Base-by-base conservation (phyloP, 2,797 vertebrate genomes). In the Tapirus indicus region DNA sequence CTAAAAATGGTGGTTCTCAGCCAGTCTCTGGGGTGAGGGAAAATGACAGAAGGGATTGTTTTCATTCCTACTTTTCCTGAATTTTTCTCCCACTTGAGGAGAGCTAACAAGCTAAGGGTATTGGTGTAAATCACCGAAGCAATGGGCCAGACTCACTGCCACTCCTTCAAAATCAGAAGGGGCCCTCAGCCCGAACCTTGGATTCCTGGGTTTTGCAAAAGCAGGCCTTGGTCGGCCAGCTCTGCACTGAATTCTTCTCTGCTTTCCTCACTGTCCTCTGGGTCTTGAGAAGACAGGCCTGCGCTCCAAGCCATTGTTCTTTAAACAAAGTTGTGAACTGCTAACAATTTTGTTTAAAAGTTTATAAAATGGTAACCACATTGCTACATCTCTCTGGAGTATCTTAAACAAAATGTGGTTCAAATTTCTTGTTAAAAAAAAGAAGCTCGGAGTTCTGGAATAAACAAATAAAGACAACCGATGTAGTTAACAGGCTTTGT, bases 401-500 rank as follows among this genome's bases (percentile, higher is more conserved):
- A 95, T 91, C 95, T 88, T 88, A 97, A 97, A 97, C 88, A 97
- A 96, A 98, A 96, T 88, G 88, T 95, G 92, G 90, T 94, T 98
- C 71, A 60, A 69, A 95, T 97, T 97, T 96, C 62, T 88, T 97
- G 41, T 93, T 88, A 44, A 72, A 94, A 80, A 80, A 54, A 56
- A 92, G n/a, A 75, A 92, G 78, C 52, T 41, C 74, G 56, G 92
- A 91, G 74, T 58, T 96, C 82, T 86, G 93, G 68, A 92, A 97
- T 92, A 97, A 96, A 96, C 89, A 97, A 93, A 96, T 64, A 62
- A 80, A 97, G 92, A 94, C 87, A 79, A 94, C 7, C 17, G 49
- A 86, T 86, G 35, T 17, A 52, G 87, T 95, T 92, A 95, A 86
- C 2, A 7, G 82, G 77, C 74, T 94, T 56, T 38, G 41, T 86